Conservation (phyloP, 2,888 invertebrate species). For the Mellilla xanthometata region DNA sequence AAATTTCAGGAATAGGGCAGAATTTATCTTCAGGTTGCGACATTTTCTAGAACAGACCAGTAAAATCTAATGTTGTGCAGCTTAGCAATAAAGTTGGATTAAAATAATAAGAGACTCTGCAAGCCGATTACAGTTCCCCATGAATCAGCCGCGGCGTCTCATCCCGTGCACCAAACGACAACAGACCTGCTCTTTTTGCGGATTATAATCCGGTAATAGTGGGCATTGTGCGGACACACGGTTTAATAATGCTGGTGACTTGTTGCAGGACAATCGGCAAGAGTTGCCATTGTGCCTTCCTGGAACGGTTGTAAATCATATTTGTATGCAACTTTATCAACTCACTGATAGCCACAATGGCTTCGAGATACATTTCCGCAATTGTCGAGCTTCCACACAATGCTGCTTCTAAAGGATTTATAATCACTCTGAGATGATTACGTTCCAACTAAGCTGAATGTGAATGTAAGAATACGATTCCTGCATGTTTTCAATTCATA, state of each 20-base stretch:
- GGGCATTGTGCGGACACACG: constrained; percentile 72
- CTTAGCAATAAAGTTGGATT: background rate
- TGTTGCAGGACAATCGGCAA: constrained; percentile 62
- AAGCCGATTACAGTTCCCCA: constrained; percentile 13
- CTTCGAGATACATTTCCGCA: constrained; percentile 44
- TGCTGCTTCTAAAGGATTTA: constrained; percentile 49
- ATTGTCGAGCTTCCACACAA: constrained; percentile 53
- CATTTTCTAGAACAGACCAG: background rate
- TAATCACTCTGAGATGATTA: constrained; percentile 47
- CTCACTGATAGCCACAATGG: constrained; percentile 32
- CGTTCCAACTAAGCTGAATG: constrained; percentile 26
- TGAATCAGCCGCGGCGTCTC: constrained; percentile 23
- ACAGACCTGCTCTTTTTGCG: constrained; percentile 76
- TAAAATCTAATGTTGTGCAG: background rate
- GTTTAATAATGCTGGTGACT: constrained; percentile 52
- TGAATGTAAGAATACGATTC: constrained; percentile 28
- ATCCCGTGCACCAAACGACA: constrained; percentile 32
- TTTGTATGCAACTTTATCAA: constrained; percentile 61
- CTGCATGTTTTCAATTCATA: constrained; percentile 36
- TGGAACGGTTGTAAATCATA: constrained; percentile 65
- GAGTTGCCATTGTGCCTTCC: constrained; percentile 65
- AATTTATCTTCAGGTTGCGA: background rate
- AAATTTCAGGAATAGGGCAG: too few relatives aligned
- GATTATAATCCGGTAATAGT: constrained; percentile 78
- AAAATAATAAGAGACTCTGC: background rate